Evolutionary conservation across 1,140 invertebrate genomes (phyloP).

Genomic region (Orchestia grillus): DNA sequence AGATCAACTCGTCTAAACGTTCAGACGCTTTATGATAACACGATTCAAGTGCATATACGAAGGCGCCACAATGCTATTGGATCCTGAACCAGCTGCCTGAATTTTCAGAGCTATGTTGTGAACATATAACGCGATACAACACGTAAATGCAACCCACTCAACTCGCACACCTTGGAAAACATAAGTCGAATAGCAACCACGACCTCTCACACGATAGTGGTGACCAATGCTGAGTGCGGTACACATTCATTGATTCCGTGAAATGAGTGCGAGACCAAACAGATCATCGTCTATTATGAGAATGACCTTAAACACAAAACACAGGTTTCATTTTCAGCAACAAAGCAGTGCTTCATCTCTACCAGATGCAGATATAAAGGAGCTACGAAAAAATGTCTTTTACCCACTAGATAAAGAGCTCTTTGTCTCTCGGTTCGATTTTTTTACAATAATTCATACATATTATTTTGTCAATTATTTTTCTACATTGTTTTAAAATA

Average conservation of each 20-base stretch:
- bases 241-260: not conserved
- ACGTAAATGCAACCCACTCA: not conserved
- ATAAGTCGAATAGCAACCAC: not conserved
- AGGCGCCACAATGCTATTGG: not conserved
- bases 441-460: not conserved
- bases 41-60: not conserved
- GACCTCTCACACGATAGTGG: not conserved
- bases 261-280: not conserved
- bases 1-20: not conserved
- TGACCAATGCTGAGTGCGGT: not conserved
- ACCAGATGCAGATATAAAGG: not conserved
- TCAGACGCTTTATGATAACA: not conserved
- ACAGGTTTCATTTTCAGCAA: not conserved
- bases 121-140: not conserved
- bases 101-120: not conserved
- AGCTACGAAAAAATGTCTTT: not conserved
- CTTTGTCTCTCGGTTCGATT: not conserved
- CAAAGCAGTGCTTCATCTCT: not conserved
- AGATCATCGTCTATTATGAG: not conserved
- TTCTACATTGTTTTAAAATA: not conserved
- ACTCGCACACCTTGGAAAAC: not conserved
- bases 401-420: not conserved
- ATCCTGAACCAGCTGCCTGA: not conserved
- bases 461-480: not conserved
- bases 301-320: not conserved